Conservation (phyloP, 2,797 vertebrate species). For the Coregonus suidteri region DNA sequence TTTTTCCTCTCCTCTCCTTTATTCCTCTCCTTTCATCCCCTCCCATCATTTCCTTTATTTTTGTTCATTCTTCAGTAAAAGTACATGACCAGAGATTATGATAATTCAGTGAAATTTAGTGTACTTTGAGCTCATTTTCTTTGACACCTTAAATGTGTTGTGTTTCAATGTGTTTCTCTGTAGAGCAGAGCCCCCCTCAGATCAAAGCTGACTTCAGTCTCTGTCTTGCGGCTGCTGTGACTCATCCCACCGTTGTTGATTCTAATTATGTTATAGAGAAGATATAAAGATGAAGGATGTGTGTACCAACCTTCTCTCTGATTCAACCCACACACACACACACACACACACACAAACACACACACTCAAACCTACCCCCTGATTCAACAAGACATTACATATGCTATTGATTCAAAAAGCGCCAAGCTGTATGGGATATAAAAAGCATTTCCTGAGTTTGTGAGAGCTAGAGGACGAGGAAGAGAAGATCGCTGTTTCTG, state of each 20-base stretch:
- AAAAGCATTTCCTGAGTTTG: conserved; percentile 73
- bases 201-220: conserved; percentile 73
- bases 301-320: no score
- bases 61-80: conserved; percentile 38
- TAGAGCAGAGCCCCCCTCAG: conserved; percentile 68
- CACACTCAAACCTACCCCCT: no score
- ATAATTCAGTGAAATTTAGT: conserved; percentile 67
- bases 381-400: conserved; percentile 69
- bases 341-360: no score
- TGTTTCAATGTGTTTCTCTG: conserved; percentile 71
- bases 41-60: background rate
- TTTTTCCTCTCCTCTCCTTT: background rate
- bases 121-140: conserved; percentile 71
- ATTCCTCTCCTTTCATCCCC: conserved; percentile 2
- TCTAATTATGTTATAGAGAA: conserved; percentile 75
- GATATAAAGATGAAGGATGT: conserved; percentile 59
- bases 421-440: conserved; percentile 73
- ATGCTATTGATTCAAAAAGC: conserved; percentile 69
- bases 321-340: no score
- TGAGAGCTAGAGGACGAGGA: conserved; percentile 59
- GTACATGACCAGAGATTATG: conserved; percentile 62
- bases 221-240: conserved; percentile 67
- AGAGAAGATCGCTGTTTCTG: background rate
- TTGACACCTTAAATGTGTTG: conserved; percentile 75
- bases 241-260: conserved; percentile 75